Conservation (phyloP, 37 sponge, comb jelly and placozoan species). For the Aplysina aerophoba region DNA sequence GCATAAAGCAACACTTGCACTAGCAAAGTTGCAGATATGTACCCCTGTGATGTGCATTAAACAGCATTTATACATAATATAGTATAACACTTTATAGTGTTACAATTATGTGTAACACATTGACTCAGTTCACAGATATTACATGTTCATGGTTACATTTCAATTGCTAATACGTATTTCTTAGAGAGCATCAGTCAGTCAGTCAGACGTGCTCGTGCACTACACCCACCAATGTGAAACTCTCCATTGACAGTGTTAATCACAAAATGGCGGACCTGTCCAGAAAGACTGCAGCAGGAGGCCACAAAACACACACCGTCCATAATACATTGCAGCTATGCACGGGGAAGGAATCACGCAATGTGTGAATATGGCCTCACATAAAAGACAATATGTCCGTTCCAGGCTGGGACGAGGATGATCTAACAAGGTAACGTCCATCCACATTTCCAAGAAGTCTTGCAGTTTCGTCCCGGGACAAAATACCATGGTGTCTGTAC, state of each 20-base stretch:
- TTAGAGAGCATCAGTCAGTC: no score
- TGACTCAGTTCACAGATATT: no score
- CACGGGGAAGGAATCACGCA: background rate
- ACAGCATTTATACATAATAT: no score
- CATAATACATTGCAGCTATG: background rate
- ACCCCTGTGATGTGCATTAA: no score
- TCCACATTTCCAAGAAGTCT: background rate
- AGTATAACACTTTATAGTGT: no score
- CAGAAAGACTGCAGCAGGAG: background rate
- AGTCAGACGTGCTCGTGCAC: no score
- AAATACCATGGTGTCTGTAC: background rate
- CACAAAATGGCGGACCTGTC: background rate
- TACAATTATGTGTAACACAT: no score
- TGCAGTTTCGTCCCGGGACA: background rate
- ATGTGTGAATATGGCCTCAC: background rate
- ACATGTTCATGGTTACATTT: no score
- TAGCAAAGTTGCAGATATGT: no score
- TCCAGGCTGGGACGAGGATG: conserved; percentile 15
- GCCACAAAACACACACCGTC: background rate
- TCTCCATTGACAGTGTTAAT: background rate
- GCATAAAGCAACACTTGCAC: no score
- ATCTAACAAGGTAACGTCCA: conserved; percentile 10
- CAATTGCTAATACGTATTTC: no score
- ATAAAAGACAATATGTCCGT: conserved; percentile 2
- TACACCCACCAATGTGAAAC: background rate